phyloP scores from a whole-genome alignment of 1,140 invertebrate genomes.

The Apocrypta bakeri region DNA sequence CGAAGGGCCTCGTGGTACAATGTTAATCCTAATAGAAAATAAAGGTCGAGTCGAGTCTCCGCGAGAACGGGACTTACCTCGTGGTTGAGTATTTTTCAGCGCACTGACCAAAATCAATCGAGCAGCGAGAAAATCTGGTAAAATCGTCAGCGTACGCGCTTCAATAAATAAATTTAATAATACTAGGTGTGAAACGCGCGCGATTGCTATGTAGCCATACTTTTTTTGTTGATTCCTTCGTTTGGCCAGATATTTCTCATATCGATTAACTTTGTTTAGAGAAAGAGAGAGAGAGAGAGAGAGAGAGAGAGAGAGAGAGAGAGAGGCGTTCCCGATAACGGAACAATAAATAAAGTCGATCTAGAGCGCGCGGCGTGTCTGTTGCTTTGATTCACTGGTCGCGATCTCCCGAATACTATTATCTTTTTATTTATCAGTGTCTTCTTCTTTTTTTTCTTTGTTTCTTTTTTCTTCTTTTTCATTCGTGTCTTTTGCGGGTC shows the following conservation, averaged over 20 bases:
- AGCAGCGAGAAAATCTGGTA: slow-evolving; percentile 27
- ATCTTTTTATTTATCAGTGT: slow-evolving; percentile 33
- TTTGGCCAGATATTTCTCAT: slow-evolving; percentile 15
- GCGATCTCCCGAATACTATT: slow-evolving; percentile 10
- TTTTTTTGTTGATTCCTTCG: not conserved
- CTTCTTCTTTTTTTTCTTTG: slow-evolving; percentile 32
- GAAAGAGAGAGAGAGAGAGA: not conserved
- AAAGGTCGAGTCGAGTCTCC: slow-evolving; percentile 58
- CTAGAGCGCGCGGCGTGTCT: slow-evolving; percentile 60
- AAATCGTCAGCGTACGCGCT: not conserved
- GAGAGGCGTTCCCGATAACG: slow-evolving; percentile 60
- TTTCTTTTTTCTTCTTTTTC: not conserved
- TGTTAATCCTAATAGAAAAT: slow-evolving; percentile 40
- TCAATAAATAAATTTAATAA: slow-evolving; percentile 49
- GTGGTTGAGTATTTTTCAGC: slow-evolving; percentile 53
- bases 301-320: not conserved
- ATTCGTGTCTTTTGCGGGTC: not conserved
- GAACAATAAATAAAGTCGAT: slow-evolving; percentile 74
- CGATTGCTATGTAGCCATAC: not conserved
- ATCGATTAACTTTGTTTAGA: slow-evolving; percentile 39
- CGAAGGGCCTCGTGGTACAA: slow-evolving; percentile 26
- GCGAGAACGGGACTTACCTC: slow-evolving; percentile 53
- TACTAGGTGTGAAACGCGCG: slow-evolving; percentile 10
- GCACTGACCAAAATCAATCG: slow-evolving; percentile 40
- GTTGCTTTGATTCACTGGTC: slow-evolving; percentile 65